A percentile compares a stretch with the other conserved stretches of the same genome.
Conservation (phyloP, 2,797 vertebrate genomes). For the Valencia hispanica region DNA sequence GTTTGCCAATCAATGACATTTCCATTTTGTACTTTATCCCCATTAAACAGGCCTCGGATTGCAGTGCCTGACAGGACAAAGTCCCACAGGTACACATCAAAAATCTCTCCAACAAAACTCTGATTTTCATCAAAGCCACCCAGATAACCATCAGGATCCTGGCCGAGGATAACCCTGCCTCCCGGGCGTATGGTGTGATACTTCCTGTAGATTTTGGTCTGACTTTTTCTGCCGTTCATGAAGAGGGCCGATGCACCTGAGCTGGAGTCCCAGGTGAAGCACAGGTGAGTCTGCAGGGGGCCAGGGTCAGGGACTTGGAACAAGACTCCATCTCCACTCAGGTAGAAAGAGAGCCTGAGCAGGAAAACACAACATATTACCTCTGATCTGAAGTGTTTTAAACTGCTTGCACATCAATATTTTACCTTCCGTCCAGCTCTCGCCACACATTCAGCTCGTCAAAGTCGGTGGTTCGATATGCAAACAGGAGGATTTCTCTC, state of each 20-base stretch:
- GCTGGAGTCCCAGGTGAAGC: constrained; percentile 63
- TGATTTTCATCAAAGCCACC: not conserved
- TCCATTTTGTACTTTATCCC: fast-evolving
- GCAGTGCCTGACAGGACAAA: fast-evolving
- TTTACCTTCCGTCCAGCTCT: constrained; percentile 49
- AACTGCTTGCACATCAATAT: not conserved
- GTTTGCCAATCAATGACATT: constrained; percentile 57
- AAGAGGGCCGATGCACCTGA: constrained; percentile 27
- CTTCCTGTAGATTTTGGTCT: constrained; percentile 55
- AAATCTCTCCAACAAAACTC: constrained; percentile 71
- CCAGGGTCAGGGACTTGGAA: constrained; percentile 47
- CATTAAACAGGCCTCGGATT: fast-evolving
- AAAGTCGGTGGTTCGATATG: not conserved
- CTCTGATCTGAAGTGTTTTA: not conserved
- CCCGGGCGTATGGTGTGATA: constrained; percentile 6
- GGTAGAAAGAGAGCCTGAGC: constrained; percentile 34
- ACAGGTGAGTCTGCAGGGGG: constrained; percentile 61
- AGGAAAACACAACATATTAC: constrained; percentile 13
- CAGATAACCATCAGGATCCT: constrained; percentile 57
- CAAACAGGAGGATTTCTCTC: constrained; percentile 63
- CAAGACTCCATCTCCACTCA: not conserved
- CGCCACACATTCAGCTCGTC: constrained; percentile 66
- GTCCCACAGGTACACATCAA: constrained; percentile 65
- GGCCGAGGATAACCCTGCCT: constrained; percentile 59
- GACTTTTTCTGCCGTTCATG: constrained; percentile 51